Evolutionary conservation across 2,888 invertebrate species (phyloP).

Genomic region (Brachypterus glaber): DNA sequence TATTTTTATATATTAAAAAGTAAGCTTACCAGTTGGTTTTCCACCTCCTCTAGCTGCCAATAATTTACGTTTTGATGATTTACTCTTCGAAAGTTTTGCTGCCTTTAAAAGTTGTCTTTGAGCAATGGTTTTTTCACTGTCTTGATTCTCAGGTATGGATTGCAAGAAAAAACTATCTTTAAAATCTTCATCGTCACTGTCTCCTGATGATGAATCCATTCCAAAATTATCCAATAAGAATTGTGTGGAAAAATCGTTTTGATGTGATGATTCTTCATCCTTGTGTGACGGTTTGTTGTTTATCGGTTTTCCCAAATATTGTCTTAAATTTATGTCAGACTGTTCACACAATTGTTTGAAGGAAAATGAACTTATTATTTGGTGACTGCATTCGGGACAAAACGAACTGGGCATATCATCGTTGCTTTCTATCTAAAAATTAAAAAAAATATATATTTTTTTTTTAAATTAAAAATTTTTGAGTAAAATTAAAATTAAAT

Average conservation of each 20-base stretch:
- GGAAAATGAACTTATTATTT: constrained; percentile 41
- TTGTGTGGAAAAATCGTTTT: constrained; percentile 25
- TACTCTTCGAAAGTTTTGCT: constrained; percentile 34
- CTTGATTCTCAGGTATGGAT: constrained; percentile 27
- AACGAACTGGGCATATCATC: constrained; percentile 40
- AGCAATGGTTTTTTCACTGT: constrained; percentile 38
- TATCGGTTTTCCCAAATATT: constrained; percentile 37
- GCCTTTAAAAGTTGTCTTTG: constrained; percentile 39
- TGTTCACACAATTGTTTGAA: constrained; percentile 44
- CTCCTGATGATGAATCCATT: constrained; percentile 35
- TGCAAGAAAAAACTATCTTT: constrained; percentile 32
- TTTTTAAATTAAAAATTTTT: no score
- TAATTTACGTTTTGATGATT: constrained; percentile 34
- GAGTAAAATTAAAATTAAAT: no score
- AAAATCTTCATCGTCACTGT: constrained; percentile 34
- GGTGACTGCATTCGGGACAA: constrained; percentile 42
- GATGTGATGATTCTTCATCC: constrained; percentile 13
- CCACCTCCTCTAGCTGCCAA: constrained; percentile 30
- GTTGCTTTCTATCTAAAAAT: constrained; percentile 38
- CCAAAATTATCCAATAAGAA: constrained; percentile 34
- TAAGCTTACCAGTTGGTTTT: constrained; percentile 25
- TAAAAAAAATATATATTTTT: constrained; percentile 6
- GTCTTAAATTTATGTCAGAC: constrained; percentile 39
- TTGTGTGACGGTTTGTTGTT: constrained; percentile 21
- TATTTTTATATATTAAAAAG: no score